Base-by-base conservation (phyloP, 1,140 invertebrate species). In the Diachasmimorpha longicaudata region DNA sequence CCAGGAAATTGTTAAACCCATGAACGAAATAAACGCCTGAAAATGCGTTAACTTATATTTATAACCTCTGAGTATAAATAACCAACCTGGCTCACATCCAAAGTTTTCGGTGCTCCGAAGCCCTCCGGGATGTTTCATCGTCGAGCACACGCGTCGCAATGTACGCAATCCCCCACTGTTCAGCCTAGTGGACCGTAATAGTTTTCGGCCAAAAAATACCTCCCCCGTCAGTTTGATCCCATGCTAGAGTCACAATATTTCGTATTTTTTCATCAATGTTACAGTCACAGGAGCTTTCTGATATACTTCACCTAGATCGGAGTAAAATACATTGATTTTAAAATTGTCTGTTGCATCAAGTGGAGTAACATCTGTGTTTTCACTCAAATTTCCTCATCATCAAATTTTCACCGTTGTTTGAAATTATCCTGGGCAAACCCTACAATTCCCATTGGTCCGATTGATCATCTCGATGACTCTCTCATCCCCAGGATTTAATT, bases 51-150 rank as follows among this genome's bases (percentile, higher is more conserved):
- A 16, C 48, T 63, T 19, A 31, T 63, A 63, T 63, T 63, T 63
- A 85, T 89, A 89, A 88, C 87, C 87, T 87, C 85, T 84, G 79
- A 82, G 84, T 19, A 86, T 86, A 87, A 88, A 88, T 88, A 88
- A 87, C 88, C 81, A 86, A 80, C 75, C 79, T 89, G 88, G 87
- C 87, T 23, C 52, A 13, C 5, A 48, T 82, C 86, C 87, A 89
- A 86, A 63, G 23, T 14, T 78, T 77, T 81, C 76, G 81, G 83
- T 80, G 82, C 81, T 82, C 79, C 70, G 77, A 52, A 52, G n/a
- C 48, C 11, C 46, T 78, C 66, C 78, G 78, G 75, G 79, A n/a
- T 75, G 31, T 67, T 74, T 52, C 58, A 55, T 39, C 19, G 55
- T 52, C 72, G 13, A 31, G 44, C 46, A 67, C 23, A 67, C 66